Percentiles rank a stretch among this genome's conserved stretches.
Conservation (phyloP, 2,113 vertebrate species). For the Smithornis capensis region DNA sequence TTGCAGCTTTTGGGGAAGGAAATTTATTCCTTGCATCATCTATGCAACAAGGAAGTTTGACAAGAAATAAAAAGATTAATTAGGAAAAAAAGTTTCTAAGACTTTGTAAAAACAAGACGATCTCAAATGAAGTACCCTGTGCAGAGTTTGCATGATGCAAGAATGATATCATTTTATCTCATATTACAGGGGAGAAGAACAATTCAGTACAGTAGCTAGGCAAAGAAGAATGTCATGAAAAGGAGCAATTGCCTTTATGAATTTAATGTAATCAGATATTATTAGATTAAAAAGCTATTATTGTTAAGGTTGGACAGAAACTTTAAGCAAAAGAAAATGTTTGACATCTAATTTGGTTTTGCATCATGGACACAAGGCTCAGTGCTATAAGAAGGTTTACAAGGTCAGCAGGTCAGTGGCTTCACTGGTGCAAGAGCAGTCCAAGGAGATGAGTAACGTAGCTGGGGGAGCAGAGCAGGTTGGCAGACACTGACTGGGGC, state of each 20-base stretch:
- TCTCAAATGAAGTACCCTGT: neutral
- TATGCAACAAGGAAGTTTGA: neutral
- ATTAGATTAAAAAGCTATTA: neutral
- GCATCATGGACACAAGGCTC: neutral
- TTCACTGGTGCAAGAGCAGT: fast-evolving
- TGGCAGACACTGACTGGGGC: fast-evolving
- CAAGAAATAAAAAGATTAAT: constrained; percentile 1
- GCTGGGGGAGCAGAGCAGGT: fast-evolving
- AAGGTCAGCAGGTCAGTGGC: neutral
- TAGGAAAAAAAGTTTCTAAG: neutral
- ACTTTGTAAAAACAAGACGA: neutral
- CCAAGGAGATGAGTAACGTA: fast-evolving
- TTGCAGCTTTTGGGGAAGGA: neutral
- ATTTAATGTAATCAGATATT: neutral
- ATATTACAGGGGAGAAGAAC: neutral
- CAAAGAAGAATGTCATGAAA: neutral
- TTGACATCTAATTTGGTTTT: neutral
- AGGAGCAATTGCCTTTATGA: neutral
- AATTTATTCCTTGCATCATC: neutral
- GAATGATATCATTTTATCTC: neutral
- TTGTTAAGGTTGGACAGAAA: neutral
- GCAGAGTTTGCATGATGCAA: neutral
- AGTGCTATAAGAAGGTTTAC: neutral
- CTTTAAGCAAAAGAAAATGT: neutral
- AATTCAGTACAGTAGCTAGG: neutral